These are phyloP conservation scores for Sminthopsis crassicaudata DNA, from an alignment of 2,113 vertebrate species.

Conservation along the genomic window DNA sequence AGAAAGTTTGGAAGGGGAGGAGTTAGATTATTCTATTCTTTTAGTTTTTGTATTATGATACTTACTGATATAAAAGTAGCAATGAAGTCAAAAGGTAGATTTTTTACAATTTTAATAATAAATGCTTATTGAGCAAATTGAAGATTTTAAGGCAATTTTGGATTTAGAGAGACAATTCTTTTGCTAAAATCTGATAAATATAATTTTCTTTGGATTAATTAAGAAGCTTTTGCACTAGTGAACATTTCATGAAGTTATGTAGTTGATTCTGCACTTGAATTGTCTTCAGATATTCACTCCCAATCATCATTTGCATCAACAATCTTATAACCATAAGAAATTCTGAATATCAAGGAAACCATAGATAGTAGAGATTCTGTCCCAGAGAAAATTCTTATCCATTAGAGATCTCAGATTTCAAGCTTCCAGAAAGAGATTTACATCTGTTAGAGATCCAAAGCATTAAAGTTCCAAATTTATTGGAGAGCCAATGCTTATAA, in stretches of 20 bases:
- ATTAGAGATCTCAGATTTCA: neutral
- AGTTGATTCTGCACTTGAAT: neutral
- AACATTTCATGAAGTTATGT: constrained; percentile 5
- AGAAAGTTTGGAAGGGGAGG: constrained; percentile 41
- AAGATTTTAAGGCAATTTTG: constrained; percentile 54
- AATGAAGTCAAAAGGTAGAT: neutral
- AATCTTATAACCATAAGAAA: neutral
- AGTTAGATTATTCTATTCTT: constrained; percentile 1
- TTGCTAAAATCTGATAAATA: constrained; percentile 25
- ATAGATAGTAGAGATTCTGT: neutral
- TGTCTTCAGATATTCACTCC: neutral
- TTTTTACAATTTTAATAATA: constrained; percentile 6
- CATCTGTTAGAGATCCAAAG: neutral
- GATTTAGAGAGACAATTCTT: constrained; percentile 50
- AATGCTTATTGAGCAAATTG: constrained; percentile 20
- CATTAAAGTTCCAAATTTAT: neutral
- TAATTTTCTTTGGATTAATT: constrained; percentile 42
- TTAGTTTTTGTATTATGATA: constrained; percentile 27
- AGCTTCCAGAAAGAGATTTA: neutral
- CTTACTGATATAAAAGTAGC: constrained; percentile 34
- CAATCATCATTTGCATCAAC: neutral
- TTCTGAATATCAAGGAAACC: neutral
- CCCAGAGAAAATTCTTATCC: neutral
- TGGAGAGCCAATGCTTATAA: neutral
- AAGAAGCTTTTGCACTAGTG: constrained; percentile 12